phyloP scores from a whole-genome alignment of 2,113 vertebrate genomes.

The Corapipo altera region DNA sequence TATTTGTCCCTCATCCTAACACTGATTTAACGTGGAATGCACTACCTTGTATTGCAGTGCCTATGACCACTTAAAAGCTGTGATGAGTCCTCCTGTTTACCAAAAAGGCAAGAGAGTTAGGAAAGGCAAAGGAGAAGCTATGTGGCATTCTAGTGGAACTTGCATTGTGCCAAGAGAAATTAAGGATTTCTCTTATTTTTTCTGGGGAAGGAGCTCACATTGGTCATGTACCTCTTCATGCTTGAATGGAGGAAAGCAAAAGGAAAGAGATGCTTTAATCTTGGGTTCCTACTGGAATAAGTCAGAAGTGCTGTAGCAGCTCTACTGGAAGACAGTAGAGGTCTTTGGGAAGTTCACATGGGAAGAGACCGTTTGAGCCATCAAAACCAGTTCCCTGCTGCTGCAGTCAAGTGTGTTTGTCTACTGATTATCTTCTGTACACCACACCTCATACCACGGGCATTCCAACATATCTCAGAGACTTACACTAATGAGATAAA shows the following conservation, averaged over 20 bases:
- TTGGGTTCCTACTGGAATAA: background rate
- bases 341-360: background rate
- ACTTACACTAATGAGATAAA: background rate
- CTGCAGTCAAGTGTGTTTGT: background rate
- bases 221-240: background rate
- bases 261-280: background rate
- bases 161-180: background rate
- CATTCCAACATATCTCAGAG: background rate
- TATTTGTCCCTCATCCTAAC: background rate
- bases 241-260: background rate
- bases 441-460: rapidly evolving
- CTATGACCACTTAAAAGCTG: background rate
- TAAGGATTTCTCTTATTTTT: background rate
- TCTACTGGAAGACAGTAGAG: background rate
- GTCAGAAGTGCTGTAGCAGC: background rate
- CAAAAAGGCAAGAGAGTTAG: background rate
- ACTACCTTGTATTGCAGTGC: background rate
- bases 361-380: background rate
- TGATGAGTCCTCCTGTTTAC: background rate
- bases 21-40: background rate
- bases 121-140: background rate
- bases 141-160: background rate
- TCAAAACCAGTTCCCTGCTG: background rate
- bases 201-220: background rate
- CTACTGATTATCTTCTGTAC: background rate